Percentiles rank a stretch among this genome's conserved stretches.
phyloP scores from a whole-genome alignment of 92 coral and sea anemone species.

The Virgularia gustaviana region DNA sequence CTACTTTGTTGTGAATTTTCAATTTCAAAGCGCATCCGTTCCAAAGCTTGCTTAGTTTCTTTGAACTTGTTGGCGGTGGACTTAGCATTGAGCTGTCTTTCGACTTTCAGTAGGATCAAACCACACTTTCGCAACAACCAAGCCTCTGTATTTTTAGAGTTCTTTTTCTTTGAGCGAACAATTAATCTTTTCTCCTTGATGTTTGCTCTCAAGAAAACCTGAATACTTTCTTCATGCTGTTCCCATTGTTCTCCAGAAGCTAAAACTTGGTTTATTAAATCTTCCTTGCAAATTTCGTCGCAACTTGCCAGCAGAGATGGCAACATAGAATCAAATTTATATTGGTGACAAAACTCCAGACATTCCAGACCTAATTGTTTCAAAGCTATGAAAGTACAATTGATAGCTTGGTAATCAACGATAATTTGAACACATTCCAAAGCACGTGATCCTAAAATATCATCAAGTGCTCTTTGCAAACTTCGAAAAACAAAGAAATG shows the following conservation, averaged over 20 bases:
- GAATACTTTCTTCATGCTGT: slow-evolving; percentile 55
- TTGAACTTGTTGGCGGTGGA: slow-evolving; percentile 76
- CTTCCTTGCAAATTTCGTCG: slow-evolving; percentile 71
- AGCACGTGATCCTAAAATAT: slow-evolving; percentile 61
- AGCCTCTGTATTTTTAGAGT: slow-evolving; percentile 59
- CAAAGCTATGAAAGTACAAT: slow-evolving; percentile 72
- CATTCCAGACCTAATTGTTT: slow-evolving; percentile 88
- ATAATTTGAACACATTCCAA: slow-evolving; percentile 77
- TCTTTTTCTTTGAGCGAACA: slow-evolving; percentile 59
- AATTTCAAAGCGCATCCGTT: slow-evolving; percentile 58
- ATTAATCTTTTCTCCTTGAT: slow-evolving; percentile 76
- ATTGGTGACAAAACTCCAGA: slow-evolving; percentile 56
- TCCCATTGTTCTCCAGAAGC: slow-evolving; percentile 64
- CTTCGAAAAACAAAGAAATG: slow-evolving; percentile 69
- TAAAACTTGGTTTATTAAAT: slow-evolving; percentile 48
- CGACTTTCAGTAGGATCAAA: slow-evolving; percentile 59
- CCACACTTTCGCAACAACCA: slow-evolving; percentile 59
- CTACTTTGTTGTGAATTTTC: slow-evolving; percentile 14
- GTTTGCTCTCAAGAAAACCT: slow-evolving; percentile 56
- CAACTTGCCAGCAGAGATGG: slow-evolving; percentile 68
- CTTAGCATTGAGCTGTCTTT: slow-evolving; percentile 67
- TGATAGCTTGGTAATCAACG: slow-evolving; percentile 88
- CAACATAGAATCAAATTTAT: slow-evolving; percentile 57
- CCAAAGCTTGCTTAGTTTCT: slow-evolving; percentile 67
- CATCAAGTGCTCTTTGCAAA: slow-evolving; percentile 65